These are phyloP conservation scores for Cichlasoma orientale DNA, from an alignment of 2,797 vertebrate species.

Conservation along the genomic window DNA sequence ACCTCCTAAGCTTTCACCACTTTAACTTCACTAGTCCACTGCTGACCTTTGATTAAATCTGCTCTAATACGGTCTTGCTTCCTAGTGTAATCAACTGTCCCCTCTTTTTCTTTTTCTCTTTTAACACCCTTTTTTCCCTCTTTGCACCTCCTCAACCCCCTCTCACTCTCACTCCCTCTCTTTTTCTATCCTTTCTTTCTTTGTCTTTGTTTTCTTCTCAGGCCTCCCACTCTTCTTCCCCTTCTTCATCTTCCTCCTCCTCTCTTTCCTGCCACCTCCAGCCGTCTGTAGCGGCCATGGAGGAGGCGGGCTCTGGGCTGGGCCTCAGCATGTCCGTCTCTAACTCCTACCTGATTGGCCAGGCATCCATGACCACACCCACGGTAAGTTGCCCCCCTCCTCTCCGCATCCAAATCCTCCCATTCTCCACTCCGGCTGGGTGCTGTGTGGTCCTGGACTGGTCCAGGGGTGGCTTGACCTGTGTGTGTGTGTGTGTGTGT, in stretches of 20 bases:
- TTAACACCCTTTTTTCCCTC: slow-evolving; percentile 38
- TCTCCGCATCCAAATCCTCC: slow-evolving; percentile 1
- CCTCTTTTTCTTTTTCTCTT: slow-evolving; percentile 37
- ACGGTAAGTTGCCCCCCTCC: slow-evolving; percentile 70
- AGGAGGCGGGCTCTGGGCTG: slow-evolving; percentile 90
- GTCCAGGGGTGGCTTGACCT: slow-evolving; percentile 43
- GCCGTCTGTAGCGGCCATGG: slow-evolving; percentile 90
- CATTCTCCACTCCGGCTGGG: slow-evolving; percentile 39
- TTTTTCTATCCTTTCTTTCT: slow-evolving; percentile 40
- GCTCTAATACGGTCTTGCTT: slow-evolving; percentile 62
- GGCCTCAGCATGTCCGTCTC: slow-evolving; percentile 98
- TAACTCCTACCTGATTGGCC: slow-evolving; percentile 99
- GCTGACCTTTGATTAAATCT: slow-evolving; percentile 65
- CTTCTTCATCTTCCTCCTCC: slow-evolving; percentile 94
- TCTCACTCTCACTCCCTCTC: slow-evolving; percentile 55
- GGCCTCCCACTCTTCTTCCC: slow-evolving; percentile 87
- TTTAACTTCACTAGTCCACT: slow-evolving; percentile 38
- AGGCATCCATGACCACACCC: slow-evolving; percentile 91
- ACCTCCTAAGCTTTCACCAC: slow-evolving; percentile 44
- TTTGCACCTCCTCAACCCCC: slow-evolving; percentile 50
- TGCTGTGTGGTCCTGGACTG: slow-evolving; percentile 59
- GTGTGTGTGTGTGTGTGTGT: slow-evolving; percentile 12
- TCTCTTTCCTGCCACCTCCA: slow-evolving; percentile 97
- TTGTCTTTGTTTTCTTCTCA: slow-evolving; percentile 72
- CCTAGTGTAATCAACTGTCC: slow-evolving; percentile 62